phyloP scores from a whole-genome alignment of 92 coral and sea anemone species.

The Phenganax subtilis region DNA sequence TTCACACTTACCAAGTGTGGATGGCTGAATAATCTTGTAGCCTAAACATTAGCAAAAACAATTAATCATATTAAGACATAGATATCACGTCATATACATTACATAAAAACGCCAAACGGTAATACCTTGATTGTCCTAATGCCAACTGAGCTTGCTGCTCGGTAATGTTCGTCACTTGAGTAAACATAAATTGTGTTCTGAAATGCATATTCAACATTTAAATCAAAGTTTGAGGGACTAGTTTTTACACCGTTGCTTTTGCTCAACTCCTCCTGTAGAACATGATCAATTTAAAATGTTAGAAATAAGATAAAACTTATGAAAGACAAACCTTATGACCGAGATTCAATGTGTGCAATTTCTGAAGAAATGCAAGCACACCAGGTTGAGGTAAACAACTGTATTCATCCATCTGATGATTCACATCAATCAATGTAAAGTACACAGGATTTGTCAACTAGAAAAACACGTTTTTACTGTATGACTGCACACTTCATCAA shows the following conservation, averaged over 20 bases:
- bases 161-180: constrained; percentile 53
- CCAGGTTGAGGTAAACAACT: constrained; percentile 67
- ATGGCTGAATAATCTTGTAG: constrained; percentile 45
- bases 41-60: constrained; percentile 26
- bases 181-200: constrained; percentile 54
- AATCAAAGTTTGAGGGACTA: not conserved
- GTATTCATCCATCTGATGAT: constrained; percentile 47
- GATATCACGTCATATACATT: not conserved
- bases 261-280: not conserved
- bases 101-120: not conserved
- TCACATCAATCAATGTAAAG: constrained; percentile 56
- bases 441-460: constrained; percentile 58
- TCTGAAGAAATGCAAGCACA: constrained; percentile 70
- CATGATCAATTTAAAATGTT: not conserved
- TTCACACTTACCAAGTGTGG: constrained; percentile 55
- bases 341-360: constrained; percentile 63
- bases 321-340: constrained; percentile 56
- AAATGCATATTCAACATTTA: not conserved
- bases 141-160: constrained; percentile 59
- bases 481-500: not conserved
- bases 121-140: constrained; percentile 60
- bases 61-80: not conserved
- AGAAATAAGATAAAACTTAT: not conserved
- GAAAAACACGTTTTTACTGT: not conserved
- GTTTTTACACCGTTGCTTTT: not conserved